Evolutionary conservation across 2,888 invertebrate species (phyloP).

Genomic region (Trachelus iudaicus): DNA sequence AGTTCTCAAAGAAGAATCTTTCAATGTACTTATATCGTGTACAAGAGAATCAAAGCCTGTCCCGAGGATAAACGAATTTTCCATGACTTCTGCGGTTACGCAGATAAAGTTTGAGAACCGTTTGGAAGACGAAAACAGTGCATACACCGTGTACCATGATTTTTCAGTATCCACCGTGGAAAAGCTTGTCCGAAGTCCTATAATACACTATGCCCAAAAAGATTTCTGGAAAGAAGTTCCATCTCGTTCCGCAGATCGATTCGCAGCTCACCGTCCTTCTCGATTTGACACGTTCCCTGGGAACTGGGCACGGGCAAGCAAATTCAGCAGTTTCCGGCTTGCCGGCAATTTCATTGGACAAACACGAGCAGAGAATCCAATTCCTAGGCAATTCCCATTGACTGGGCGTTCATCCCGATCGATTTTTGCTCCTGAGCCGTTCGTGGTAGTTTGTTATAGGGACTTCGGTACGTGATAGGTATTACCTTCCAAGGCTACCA

Average conservation of each 20-base stretch:
- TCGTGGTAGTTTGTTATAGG: neutral
- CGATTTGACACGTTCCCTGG: neutral
- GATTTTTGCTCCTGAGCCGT: neutral
- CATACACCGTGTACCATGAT: neutral
- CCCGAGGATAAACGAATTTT: neutral
- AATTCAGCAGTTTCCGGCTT: neutral
- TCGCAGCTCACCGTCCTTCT: neutral
- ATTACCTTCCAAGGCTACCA: neutral
- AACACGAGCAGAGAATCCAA: neutral
- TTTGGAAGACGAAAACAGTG: neutral
- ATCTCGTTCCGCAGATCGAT: neutral
- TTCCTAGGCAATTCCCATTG: neutral
- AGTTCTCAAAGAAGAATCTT: neutral
- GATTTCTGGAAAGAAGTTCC: neutral
- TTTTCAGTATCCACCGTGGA: neutral
- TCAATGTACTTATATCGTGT: neutral
- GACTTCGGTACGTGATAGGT: neutral
- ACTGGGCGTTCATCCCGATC: neutral
- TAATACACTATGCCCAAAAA: neutral
- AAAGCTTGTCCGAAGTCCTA: neutral
- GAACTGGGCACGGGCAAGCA: neutral
- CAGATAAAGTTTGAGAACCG: neutral
- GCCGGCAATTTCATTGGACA: neutral
- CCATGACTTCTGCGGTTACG: neutral
- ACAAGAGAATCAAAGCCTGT: neutral